A percentile compares a stretch with the other conserved stretches of the same genome.
phyloP scores from a whole-genome alignment of 1,140 invertebrate genomes.

The Macrotrachela quadricornifera region DNA sequence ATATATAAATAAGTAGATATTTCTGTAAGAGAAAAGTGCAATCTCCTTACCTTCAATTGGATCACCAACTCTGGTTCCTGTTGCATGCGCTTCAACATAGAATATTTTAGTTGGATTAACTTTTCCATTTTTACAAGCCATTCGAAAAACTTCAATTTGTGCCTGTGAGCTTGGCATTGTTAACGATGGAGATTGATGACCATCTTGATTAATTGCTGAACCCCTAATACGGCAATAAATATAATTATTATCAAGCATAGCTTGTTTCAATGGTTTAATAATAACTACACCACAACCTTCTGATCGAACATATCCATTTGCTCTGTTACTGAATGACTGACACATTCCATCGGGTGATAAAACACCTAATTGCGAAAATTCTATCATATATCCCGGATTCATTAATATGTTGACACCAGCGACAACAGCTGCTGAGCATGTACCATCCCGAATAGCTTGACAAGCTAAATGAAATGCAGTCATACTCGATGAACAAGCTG shows the following conservation, averaged over 20 bases:
- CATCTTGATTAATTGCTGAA: neutral
- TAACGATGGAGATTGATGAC: neutral
- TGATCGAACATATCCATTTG: conserved; percentile 16
- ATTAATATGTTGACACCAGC: conserved; percentile 16
- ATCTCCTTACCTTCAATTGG: neutral
- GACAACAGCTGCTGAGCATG: conserved; percentile 14
- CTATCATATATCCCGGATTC: conserved; percentile 13
- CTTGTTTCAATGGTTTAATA: conserved; percentile 13
- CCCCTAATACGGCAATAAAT: neutral
- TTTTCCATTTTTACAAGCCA: neutral
- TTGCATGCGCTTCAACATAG: conserved; percentile 1
- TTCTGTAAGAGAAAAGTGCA: too few species aligned
- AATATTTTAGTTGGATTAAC: neutral
- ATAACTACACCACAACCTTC: conserved; percentile 17
- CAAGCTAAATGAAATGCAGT: neutral
- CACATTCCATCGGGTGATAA: conserved; percentile 14
- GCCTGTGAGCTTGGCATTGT: too few species aligned
- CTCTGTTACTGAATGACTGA: conserved; percentile 12
- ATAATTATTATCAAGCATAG: neutral
- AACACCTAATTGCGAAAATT: conserved; percentile 16
- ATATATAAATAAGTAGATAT: too few species aligned
- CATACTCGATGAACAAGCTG: neutral
- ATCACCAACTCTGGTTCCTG: neutral
- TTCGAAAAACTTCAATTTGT: too few species aligned
- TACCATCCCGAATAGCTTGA: conserved; percentile 5